A percentile compares a stretch with the other conserved stretches of the same genome.
Evolutionary conservation across 2,888 invertebrate species (phyloP).

Genomic region (Pristionchus exspectatus): DNA sequence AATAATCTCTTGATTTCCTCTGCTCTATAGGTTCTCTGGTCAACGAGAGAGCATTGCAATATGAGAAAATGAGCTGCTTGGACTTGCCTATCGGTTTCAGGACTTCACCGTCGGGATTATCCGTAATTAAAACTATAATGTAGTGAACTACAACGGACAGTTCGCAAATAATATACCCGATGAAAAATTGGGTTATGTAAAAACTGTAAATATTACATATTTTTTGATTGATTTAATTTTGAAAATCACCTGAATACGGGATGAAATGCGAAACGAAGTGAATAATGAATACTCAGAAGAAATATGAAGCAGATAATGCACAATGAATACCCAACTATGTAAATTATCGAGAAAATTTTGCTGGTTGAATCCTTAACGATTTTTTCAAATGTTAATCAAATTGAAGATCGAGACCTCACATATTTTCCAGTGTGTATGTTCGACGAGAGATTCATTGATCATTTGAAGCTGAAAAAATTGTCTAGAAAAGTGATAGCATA

Average conservation of each 20-base stretch:
- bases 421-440: not conserved
- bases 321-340: constrained; percentile 15
- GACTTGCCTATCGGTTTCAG: not conserved
- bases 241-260: constrained; percentile 3
- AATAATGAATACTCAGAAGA: not conserved
- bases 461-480: not conserved
- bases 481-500: not conserved
- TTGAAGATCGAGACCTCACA: not conserved
- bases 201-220: not conserved
- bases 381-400: not conserved
- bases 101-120: not conserved
- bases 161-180: not conserved
- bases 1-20: not conserved
- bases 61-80: too few species aligned
- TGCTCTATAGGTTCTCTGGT: too few species aligned
- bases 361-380: not conserved
- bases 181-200: not conserved
- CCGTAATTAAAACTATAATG: not conserved
- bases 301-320: not conserved
- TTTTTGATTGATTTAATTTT: not conserved
- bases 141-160: not conserved
- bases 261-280: not conserved
- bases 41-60: too few species aligned
- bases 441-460: not conserved
- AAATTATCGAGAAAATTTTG: not conserved